Percentiles rank a stretch among this genome's conserved stretches.
Conservation (phyloP, 2,797 vertebrate species). For the Pangasius mekongensis region DNA sequence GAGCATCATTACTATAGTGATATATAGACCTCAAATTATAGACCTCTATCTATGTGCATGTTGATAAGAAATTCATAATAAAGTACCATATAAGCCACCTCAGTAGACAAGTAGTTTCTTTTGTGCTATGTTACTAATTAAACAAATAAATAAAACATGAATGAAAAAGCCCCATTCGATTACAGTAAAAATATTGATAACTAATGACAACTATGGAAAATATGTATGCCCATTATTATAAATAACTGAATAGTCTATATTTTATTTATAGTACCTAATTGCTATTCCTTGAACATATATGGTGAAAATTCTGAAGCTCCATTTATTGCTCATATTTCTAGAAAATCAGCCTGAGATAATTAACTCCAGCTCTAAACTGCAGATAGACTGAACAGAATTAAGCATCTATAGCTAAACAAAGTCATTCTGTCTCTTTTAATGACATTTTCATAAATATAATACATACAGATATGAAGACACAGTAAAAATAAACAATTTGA, state of each 20-base stretch:
- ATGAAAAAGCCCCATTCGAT: neutral
- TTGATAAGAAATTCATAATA: constrained; percentile 11
- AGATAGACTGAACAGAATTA: neutral
- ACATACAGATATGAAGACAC: constrained; percentile 50
- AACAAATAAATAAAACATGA: neutral
- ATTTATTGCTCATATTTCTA: neutral
- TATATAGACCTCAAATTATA: neutral
- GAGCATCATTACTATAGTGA: constrained; percentile 14
- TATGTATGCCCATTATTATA: neutral
- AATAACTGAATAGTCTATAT: neutral
- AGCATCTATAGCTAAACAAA: neutral
- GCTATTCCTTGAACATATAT: neutral
- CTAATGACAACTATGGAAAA: neutral
- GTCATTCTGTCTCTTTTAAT: constrained; percentile 25
- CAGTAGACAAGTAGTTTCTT: neutral
- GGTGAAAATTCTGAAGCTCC: neutral
- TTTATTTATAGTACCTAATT: neutral
- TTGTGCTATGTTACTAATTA: neutral
- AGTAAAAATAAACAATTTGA: constrained; percentile 51
- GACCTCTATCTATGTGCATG: neutral
- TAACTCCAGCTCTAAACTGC: neutral
- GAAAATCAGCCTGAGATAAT: neutral
- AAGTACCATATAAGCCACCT: neutral
- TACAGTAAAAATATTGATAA: neutral
- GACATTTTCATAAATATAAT: constrained; percentile 64